These are phyloP conservation scores for Panzeria rudis DNA, from an alignment of 2,888 invertebrate genomes.

Conservation along the genomic window DNA sequence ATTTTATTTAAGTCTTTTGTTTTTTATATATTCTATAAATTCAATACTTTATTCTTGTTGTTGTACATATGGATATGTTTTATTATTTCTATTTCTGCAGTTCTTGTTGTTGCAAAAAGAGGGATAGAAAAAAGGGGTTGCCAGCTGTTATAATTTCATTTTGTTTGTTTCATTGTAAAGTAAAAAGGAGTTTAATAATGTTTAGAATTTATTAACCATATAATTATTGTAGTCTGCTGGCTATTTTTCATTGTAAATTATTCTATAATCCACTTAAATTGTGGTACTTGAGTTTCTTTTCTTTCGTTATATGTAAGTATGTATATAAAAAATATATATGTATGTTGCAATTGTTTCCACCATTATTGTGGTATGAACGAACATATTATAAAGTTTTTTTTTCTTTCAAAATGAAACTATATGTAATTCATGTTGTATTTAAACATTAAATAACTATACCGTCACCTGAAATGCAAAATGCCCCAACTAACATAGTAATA, in stretches of 20 bases:
- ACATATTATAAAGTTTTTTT: slow-evolving; percentile 7
- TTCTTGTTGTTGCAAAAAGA: slow-evolving; percentile 34
- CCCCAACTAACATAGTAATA: too few relatives aligned
- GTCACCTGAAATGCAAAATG: too few relatives aligned
- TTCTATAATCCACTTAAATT: slow-evolving; percentile 72
- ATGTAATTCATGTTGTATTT: slow-evolving; percentile 16
- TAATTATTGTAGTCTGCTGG: slow-evolving; percentile 69
- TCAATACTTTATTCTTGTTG: slow-evolving; percentile 8
- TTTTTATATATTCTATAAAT: background rate
- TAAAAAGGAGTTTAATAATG: slow-evolving; percentile 40
- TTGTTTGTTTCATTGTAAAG: slow-evolving; percentile 5
- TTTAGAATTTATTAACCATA: slow-evolving; percentile 67
- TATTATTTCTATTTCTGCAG: background rate
- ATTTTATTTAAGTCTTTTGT: background rate
- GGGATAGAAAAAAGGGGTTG: slow-evolving; percentile 66
- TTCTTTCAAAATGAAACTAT: slow-evolving; percentile 9
- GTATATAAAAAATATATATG: too few relatives aligned
- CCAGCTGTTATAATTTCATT: slow-evolving; percentile 66
- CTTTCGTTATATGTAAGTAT: slow-evolving; percentile 12
- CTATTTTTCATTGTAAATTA: slow-evolving; percentile 68
- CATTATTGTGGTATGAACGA: slow-evolving; percentile 29
- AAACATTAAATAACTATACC: background rate
- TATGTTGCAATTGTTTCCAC: slow-evolving; percentile 65
- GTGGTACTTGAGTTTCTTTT: slow-evolving; percentile 71
- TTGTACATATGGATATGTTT: background rate